Percentiles rank a stretch among this genome's conserved stretches.
Conservation (phyloP, 2,113 vertebrate genomes). For the Antidorcas marsupialis region DNA sequence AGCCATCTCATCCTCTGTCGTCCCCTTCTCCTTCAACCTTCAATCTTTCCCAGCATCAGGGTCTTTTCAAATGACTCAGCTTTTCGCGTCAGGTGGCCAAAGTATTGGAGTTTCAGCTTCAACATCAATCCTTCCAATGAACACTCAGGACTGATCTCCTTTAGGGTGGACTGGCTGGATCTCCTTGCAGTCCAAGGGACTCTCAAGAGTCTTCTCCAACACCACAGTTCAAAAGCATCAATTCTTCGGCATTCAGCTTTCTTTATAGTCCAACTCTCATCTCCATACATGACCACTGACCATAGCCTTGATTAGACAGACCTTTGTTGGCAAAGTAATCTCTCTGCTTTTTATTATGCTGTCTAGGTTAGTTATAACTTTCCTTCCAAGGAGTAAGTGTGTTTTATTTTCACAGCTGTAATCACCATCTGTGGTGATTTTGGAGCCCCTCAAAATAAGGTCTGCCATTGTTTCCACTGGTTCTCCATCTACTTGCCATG, state of each 20-base stretch:
- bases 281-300: not conserved
- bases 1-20: not conserved
- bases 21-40: not conserved
- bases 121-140: not conserved
- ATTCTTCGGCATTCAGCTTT: not conserved
- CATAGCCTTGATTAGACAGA: not conserved
- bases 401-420: not conserved
- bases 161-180: not conserved
- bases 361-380: not conserved
- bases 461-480: not conserved
- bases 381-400: not conserved
- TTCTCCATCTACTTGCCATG: not conserved
- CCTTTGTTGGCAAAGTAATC: not conserved
- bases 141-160: not conserved
- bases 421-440: not conserved
- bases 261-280: not conserved
- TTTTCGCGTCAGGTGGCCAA: not conserved
- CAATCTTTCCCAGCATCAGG: not conserved
- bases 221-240: not conserved
- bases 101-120: not conserved
- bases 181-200: not conserved
- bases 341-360: not conserved
- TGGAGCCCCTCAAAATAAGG: not conserved
- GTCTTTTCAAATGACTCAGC: not conserved
- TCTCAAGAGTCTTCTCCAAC: not conserved